Percentiles rank a stretch among this genome's conserved stretches.
Evolutionary conservation across 1,140 invertebrate species (phyloP).

Genomic region (Periplaneta americana): DNA sequence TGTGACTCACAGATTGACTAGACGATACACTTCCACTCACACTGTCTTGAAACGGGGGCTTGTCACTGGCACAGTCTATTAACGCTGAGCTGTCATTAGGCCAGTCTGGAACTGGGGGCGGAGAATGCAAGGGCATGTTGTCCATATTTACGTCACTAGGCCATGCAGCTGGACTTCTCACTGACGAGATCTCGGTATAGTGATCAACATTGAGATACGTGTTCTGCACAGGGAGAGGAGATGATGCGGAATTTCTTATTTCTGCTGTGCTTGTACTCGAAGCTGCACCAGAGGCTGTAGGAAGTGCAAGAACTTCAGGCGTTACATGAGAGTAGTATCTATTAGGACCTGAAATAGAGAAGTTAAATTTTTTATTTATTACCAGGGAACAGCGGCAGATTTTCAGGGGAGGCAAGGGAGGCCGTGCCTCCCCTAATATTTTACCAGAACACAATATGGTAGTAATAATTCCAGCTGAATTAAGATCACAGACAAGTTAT

Average conservation of each 20-base stretch:
- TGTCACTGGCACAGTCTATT: background rate
- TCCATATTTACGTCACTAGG: background rate
- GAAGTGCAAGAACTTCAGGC: slow-evolving; percentile 25
- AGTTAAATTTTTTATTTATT: no score
- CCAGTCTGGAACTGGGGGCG: background rate
- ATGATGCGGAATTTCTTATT: background rate
- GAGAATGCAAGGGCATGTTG: background rate
- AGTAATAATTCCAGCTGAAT: no score
- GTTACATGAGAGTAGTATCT: slow-evolving; percentile 43
- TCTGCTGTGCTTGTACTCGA: background rate
- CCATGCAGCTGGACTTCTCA: background rate
- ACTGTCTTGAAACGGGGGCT: background rate
- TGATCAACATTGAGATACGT: slow-evolving; percentile 15
- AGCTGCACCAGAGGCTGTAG: background rate
- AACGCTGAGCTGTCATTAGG: background rate
- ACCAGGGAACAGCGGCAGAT: no score
- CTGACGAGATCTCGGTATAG: background rate
- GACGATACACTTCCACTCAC: background rate
- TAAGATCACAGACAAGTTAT: no score
- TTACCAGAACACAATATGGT: no score
- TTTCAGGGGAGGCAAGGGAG: no score
- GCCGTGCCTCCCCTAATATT: no score
- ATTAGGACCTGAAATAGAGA: slow-evolving; percentile 25
- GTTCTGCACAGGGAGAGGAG: background rate
- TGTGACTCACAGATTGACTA: background rate